Percentiles rank a stretch among this genome's conserved stretches.
These are phyloP conservation scores for Cheilosia vernalis DNA, from an alignment of 2,888 invertebrate genomes.

Conservation along the genomic window DNA sequence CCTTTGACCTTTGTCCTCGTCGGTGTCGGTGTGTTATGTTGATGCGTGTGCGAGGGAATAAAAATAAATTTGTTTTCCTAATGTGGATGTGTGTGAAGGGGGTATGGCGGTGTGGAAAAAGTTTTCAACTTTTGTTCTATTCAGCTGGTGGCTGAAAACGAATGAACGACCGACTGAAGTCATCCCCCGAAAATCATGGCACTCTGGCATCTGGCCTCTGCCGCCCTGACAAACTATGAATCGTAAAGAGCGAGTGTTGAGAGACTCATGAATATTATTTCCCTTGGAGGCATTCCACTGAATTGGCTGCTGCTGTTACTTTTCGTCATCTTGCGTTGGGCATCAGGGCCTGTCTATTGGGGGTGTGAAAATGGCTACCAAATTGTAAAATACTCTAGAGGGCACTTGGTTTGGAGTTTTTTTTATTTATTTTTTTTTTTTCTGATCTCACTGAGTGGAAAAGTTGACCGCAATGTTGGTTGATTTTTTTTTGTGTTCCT, in stretches of 20 bases:
- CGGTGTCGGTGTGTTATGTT: constrained; percentile 30
- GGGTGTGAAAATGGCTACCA: constrained; percentile 73
- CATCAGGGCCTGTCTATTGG: constrained; percentile 29
- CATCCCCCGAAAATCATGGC: constrained; percentile 13
- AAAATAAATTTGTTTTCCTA: constrained; percentile 74
- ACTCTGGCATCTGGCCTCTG: constrained; percentile 44
- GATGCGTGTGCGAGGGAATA: constrained; percentile 71
- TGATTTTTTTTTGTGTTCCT: constrained; percentile 15
- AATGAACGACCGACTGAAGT: constrained; percentile 36
- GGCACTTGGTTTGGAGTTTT: constrained; percentile 68
- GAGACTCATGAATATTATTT: constrained; percentile 75
- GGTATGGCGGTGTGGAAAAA: constrained; percentile 44
- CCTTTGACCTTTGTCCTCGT: constrained; percentile 70
- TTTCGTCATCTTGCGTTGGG: constrained; percentile 66
- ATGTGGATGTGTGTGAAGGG: constrained; percentile 54
- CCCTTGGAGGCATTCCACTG: constrained; percentile 74
- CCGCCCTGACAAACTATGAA: constrained; percentile 56
- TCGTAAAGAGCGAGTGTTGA: constrained; percentile 68
- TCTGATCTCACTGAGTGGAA: constrained; percentile 65
- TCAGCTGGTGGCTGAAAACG: constrained; percentile 17
- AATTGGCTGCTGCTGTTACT: constrained; percentile 74
- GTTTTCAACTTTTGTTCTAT: constrained; percentile 66
- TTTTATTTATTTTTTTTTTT: constrained; percentile 41
- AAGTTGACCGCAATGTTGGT: constrained; percentile 77
- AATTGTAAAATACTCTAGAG: constrained; percentile 75